Percentiles rank a stretch among this genome's conserved stretches.
These are phyloP conservation scores for Cichladusa arquata DNA, from an alignment of 2,113 vertebrate species.

Conservation along the genomic window DNA sequence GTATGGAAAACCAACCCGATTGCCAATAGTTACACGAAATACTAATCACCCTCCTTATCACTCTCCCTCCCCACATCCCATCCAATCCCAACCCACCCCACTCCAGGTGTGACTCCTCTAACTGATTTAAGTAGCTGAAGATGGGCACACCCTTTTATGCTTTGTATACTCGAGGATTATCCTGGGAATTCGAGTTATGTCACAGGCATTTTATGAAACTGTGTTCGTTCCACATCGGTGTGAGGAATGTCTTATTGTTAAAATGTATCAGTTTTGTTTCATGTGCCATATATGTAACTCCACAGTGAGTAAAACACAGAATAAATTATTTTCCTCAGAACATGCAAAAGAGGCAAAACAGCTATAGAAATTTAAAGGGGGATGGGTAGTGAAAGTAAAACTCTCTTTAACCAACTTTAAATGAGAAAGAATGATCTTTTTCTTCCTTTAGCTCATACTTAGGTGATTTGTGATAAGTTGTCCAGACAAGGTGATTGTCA, in stretches of 20 bases:
- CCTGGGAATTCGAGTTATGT: background rate
- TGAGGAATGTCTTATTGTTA: background rate
- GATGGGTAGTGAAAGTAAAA: fast-evolving
- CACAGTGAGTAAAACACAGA: background rate
- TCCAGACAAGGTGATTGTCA: background rate
- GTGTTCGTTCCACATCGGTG: background rate
- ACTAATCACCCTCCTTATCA: no score
- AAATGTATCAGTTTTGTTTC: background rate
- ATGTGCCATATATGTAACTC: background rate
- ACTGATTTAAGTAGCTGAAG: background rate
- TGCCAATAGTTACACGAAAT: background rate
- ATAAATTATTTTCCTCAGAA: background rate
- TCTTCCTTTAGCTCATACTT: background rate
- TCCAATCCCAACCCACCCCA: background rate
- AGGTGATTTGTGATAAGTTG: background rate
- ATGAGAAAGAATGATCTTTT: background rate
- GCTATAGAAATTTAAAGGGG: background rate
- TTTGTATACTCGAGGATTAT: background rate
- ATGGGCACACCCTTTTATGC: fast-evolving
- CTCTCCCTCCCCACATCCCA: background rate
- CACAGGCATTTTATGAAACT: background rate
- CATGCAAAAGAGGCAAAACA: background rate
- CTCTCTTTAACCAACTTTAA: background rate
- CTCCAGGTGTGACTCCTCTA: fast-evolving
- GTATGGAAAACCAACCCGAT: background rate